Evolutionary conservation across 2,113 vertebrate genomes (phyloP), one percentile per base, ranked within the genome.

Genomic region (Mus musculus): DNA sequence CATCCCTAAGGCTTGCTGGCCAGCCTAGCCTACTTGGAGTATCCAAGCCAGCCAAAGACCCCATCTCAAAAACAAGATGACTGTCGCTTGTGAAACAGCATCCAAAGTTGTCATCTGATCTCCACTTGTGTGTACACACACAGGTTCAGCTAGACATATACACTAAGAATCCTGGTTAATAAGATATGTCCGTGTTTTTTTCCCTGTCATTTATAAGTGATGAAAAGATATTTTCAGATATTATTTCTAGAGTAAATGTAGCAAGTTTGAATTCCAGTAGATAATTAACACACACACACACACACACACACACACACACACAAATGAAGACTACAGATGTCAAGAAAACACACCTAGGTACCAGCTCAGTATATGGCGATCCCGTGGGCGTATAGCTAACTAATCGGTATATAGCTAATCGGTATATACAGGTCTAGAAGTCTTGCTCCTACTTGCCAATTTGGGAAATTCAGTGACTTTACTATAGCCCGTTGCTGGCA

Each of bases 241-340:
- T 42, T 80, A 24, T 89, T 36, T 86, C 49, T 26, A 26, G 80
- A 94, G 36, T 30, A 24, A 54, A 61, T n/a, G 8, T 63, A 80
- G n/a, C 93, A 56, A 88, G 75, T 75, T 78, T 46, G 56, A 92
- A 96, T 73, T 86, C 86, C 71, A 42, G 16, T 59, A 69, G 81
- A 63, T 54, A 26, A 1, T 54, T 88, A 42, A 42, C 42, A 42
- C 42, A 42, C 42, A 42, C 42, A 42, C 42, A 42, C n/a, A n/a
- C n/a, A n/a, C n/a, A n/a, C n/a, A n/a, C n/a, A n/a, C n/a, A n/a
- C 42, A 42, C 42, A 42, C 42, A 42, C 42, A 42, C 42, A 42
- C 42, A 42, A 42, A 42, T 42, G 42, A 42, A 42, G 42, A 42
- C n/a, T 67, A 42, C 11, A 86, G 77, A 73, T 49, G 73, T 67